Base-by-base conservation (phyloP, 2,888 invertebrate genomes). In the Drosophila lutescens region DNA sequence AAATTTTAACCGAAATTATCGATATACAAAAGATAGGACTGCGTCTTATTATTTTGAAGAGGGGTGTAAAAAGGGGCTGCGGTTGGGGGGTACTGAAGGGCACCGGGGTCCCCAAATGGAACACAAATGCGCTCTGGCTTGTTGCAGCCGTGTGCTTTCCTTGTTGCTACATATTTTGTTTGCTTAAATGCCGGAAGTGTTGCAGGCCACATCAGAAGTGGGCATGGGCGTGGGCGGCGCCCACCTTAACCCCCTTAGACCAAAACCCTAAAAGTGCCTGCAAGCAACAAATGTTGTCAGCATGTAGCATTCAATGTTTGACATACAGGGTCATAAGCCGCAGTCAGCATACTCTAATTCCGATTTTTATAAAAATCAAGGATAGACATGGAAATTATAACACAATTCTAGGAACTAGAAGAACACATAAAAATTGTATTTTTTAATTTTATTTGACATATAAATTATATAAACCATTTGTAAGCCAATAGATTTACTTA, bases 141-240 rank as follows among this genome's bases (percentile, higher is more conserved):
- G 81, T 78, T 81, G 78, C 79, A 79, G 57, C 53, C 38, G 34
- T 53, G 67, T 65, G 77, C 46, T 63, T 62, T 57, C 55, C 73
- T 59, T 71, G 71, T 65, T 76, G 66, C 72, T 71, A 66, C 87
- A 81, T 86, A 83, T 84, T 86, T 86, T 83, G 86, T 85, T 88
- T 88, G 84, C 86, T 80, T 86, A 88, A 85, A 83, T 86, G 84
- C 84, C 84, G 84, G 84, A 85, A 85, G 84, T 85, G 88, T 82
- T 78, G 83, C 80, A 65, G 67, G 74, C 71, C 76, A 74, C 75
- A 75, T 54, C 60, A 56, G 59, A n/a, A 46, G 47, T 55, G 50
- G 40, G n/a, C n/a, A n/a, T n/a, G n/a, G 40, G 15, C 17, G 41
- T 43, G 41, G 41, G 10, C 20, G 40, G 4, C 17, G 32, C 49